Evolutionary conservation across 2,797 vertebrate species (phyloP).

Genomic region (Chrysocyon brachyurus): DNA sequence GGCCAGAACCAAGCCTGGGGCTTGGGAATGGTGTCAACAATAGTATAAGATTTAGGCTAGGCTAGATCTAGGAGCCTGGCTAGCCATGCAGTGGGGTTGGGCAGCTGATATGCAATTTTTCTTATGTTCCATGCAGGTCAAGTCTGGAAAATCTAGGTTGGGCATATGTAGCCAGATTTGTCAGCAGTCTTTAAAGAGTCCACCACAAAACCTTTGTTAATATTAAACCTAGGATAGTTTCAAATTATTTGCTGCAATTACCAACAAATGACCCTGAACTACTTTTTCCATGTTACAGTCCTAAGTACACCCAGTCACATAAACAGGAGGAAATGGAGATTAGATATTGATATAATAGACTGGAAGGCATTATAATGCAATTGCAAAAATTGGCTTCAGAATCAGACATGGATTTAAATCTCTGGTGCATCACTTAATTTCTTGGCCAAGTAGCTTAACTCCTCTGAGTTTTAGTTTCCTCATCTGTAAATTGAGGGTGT

Average conservation of each 20-base stretch:
- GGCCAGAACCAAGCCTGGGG: background rate
- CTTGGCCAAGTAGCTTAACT: background rate
- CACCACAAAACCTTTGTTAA: conserved; percentile 18
- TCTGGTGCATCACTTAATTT: conserved; percentile 26
- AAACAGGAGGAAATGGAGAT: background rate
- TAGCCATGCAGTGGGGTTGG: background rate
- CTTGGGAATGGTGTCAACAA: conserved; percentile 10
- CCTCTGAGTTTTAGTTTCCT: conserved; percentile 26
- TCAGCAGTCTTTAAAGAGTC: conserved; percentile 24
- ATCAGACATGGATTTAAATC: conserved; percentile 35
- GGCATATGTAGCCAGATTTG: conserved; percentile 7
- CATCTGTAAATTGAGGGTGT: conserved; percentile 12
- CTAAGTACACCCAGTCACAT: conserved; percentile 12
- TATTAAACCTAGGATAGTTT: conserved; percentile 37
- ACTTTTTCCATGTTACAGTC: conserved; percentile 30
- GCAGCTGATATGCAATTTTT: background rate
- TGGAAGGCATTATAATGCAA: background rate
- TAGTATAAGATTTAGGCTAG: conserved; percentile 62
- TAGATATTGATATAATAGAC: background rate
- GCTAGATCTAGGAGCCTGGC: background rate
- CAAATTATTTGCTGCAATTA: conserved; percentile 56
- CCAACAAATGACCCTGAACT: conserved; percentile 20
- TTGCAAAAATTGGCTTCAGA: background rate
- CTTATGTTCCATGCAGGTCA: background rate
- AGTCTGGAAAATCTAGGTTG: conserved; percentile 54